Conservation (phyloP, 2,888 invertebrate genomes). For the Agrotis exclamationis region DNA sequence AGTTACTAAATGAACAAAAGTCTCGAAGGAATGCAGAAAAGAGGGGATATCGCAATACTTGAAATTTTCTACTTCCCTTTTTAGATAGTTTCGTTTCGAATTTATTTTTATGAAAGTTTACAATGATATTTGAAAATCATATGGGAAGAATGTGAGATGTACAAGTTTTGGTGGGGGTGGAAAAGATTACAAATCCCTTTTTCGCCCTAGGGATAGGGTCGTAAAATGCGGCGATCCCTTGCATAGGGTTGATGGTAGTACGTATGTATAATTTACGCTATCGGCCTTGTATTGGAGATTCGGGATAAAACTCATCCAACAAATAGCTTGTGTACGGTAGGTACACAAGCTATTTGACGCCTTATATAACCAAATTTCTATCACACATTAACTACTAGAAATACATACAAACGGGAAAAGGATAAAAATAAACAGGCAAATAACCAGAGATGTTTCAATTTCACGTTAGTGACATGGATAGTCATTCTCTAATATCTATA, state of each 20-base stretch:
- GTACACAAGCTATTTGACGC: slow-evolving; percentile 45
- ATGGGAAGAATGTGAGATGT: slow-evolving; percentile 21
- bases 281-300: slow-evolving; percentile 48
- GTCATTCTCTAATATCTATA: too few relatives aligned
- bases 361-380: slow-evolving; percentile 7
- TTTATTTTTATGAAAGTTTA: slow-evolving; percentile 58
- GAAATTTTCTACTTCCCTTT: slow-evolving; percentile 30
- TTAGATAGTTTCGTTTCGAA: slow-evolving; percentile 26
- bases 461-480: too few relatives aligned
- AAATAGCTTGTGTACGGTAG: slow-evolving; percentile 42
- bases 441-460: background rate
- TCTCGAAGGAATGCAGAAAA: slow-evolving; percentile 58
- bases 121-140: slow-evolving; percentile 57
- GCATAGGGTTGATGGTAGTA: slow-evolving; percentile 45
- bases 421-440: background rate
- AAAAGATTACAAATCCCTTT: slow-evolving; percentile 56
- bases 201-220: slow-evolving; percentile 59
- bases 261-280: slow-evolving; percentile 44
- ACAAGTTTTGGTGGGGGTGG: slow-evolving; percentile 44
- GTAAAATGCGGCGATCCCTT: slow-evolving; percentile 60
- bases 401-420: background rate
- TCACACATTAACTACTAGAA: background rate
- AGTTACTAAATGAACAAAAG: slow-evolving; percentile 71
- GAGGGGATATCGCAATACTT: slow-evolving; percentile 46
- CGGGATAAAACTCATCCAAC: slow-evolving; percentile 47